Conservation (phyloP, 2,797 vertebrate species). For the Erethizon dorsatum region DNA sequence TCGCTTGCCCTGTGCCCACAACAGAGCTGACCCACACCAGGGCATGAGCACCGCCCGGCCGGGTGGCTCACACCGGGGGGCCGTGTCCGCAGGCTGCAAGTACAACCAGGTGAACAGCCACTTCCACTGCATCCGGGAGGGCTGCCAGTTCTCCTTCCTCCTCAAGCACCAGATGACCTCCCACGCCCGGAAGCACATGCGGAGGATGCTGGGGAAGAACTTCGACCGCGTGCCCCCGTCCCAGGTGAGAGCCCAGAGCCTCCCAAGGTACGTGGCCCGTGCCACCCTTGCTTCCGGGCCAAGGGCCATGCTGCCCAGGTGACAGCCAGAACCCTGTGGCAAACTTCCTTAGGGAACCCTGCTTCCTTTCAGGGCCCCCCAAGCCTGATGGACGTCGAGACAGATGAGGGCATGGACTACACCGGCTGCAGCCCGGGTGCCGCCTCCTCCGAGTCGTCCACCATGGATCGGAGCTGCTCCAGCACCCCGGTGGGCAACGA, state of each 20-base stretch:
- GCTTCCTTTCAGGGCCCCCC: conserved; percentile 89
- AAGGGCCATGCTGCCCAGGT: conserved; percentile 89
- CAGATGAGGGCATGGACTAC: conserved; percentile 98
- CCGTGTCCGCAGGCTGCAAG: conserved; percentile 94
- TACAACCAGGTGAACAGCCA: conserved; percentile 99
- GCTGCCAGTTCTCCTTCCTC: conserved; percentile 99
- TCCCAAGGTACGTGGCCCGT: fast-evolving
- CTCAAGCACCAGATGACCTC: conserved; percentile 99
- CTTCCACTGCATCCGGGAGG: conserved; percentile 99
- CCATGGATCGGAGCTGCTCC: conserved; percentile 98
- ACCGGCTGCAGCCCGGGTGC: conserved; percentile 96
- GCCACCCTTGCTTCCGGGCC: conserved; percentile 84
- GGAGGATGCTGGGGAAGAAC: conserved; percentile 99
- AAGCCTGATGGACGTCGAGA: conserved; percentile 93
- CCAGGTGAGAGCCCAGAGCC: conserved; percentile 91
- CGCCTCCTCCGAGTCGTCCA: conserved; percentile 98
- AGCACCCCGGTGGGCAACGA: conserved; percentile 99
- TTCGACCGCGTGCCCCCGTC: conserved; percentile 97
- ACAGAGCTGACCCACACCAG: fast-evolving
- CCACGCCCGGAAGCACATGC: conserved; percentile 99
- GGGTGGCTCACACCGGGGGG: not conserved
- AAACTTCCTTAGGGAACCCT: conserved; percentile 87
- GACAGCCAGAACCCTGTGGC: conserved; percentile 90
- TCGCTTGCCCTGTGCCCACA: not conserved
- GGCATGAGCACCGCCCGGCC: fast-evolving